A percentile compares a stretch with the other conserved stretches of the same genome.
Evolutionary conservation across 1,140 invertebrate genomes (phyloP).

Genomic region (Argopecten irradians): DNA sequence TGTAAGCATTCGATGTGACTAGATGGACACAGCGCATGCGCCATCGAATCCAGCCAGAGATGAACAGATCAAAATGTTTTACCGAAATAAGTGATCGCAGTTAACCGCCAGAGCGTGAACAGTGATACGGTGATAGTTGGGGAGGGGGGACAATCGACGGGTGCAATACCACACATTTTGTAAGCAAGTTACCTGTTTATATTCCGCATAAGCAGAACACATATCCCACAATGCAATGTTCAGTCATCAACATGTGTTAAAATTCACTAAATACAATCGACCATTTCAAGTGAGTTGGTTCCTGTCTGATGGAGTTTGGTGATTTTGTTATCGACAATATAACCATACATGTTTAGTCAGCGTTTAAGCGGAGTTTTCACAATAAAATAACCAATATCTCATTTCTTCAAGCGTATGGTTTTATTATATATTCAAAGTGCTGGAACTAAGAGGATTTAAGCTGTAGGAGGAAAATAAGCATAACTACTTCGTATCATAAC

Average conservation of each 20-base stretch:
- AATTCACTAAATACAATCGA: background rate
- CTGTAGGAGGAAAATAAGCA: background rate
- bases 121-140: no score
- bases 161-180: constrained; percentile 4
- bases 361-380: background rate
- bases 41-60: background rate
- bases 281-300: background rate
- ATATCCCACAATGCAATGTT: background rate
- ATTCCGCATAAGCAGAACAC: background rate
- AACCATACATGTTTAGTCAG: background rate
- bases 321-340: background rate
- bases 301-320: background rate
- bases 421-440: background rate
- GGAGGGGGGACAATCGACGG: background rate
- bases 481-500: background rate
- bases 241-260: background rate
- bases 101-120: background rate
- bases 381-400: background rate
- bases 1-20: background rate
- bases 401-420: background rate
- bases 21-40: background rate
- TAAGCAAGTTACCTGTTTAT: background rate
- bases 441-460: constrained; percentile 3
- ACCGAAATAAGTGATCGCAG: background rate
- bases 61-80: background rate